Percentiles rank a stretch among this genome's conserved stretches.
Evolutionary conservation across 2,888 invertebrate species (phyloP).

Genomic region (Argyresthia albistria): DNA sequence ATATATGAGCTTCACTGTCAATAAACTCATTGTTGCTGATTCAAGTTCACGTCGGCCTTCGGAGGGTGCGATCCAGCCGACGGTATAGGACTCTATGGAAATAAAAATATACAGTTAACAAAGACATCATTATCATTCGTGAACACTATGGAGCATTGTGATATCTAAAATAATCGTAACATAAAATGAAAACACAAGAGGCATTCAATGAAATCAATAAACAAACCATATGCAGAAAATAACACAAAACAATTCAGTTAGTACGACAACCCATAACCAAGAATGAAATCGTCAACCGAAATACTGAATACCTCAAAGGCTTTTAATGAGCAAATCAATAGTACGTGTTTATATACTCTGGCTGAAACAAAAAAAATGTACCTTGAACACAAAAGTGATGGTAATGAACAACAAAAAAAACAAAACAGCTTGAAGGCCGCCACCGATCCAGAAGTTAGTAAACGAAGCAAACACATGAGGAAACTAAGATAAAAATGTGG

Average conservation of each 20-base stretch:
- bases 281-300: constrained; percentile 8
- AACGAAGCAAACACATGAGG: not conserved
- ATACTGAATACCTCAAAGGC: constrained; percentile 10
- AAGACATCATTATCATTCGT: too few species aligned
- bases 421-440: constrained; percentile 20
- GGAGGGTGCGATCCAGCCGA: constrained; percentile 65
- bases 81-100: constrained; percentile 80
- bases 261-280: constrained; percentile 6
- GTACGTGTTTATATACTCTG: constrained; percentile 65
- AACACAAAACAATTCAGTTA: not conserved
- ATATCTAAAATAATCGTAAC: constrained; percentile 8
- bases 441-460: not conserved
- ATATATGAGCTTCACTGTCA: constrained; percentile 3
- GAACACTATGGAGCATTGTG: not conserved
- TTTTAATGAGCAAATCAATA: constrained; percentile 40
- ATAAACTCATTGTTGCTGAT: constrained; percentile 74
- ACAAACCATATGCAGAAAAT: not conserved
- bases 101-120: constrained; percentile 14
- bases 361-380: constrained; percentile 58
- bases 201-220: not conserved
- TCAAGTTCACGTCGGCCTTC: constrained; percentile 82
- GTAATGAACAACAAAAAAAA: constrained; percentile 22
- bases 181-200: not conserved
- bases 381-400: constrained; percentile 15
- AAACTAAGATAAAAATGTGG: not conserved